Percentiles rank a stretch among this genome's conserved stretches.
phyloP scores from a whole-genome alignment of 2,113 vertebrate genomes.

The Thymallus thymallus region DNA sequence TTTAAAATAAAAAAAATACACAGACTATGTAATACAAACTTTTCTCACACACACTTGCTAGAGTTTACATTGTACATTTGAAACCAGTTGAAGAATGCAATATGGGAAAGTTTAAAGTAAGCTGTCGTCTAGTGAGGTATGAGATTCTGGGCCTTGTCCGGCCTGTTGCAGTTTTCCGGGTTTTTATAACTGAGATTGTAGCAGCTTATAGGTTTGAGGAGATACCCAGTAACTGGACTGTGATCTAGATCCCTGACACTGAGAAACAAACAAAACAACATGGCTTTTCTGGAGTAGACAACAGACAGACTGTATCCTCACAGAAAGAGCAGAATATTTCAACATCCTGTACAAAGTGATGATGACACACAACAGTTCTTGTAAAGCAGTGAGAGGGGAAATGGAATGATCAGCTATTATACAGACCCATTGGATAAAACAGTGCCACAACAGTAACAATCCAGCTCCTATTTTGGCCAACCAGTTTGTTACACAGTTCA shows the following conservation, averaged over 20 bases:
- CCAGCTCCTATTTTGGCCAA: constrained; percentile 47
- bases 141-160: constrained; percentile 60
- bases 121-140: constrained; percentile 75
- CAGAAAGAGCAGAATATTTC: constrained; percentile 37
- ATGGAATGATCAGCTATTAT: constrained; percentile 47
- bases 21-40: constrained; percentile 43
- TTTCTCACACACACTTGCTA: constrained; percentile 52
- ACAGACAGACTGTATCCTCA: constrained; percentile 38
- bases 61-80: constrained; percentile 58
- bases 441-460: constrained; percentile 57
- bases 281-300: constrained; percentile 44
- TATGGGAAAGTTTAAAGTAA: constrained; percentile 56
- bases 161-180: constrained; percentile 77
- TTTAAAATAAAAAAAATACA: constrained; percentile 30
- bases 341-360: constrained; percentile 43
- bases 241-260: constrained; percentile 75
- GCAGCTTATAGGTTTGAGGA: constrained; percentile 73
- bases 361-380: constrained; percentile 36
- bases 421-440: constrained; percentile 54
- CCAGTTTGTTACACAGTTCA: constrained; percentile 39
- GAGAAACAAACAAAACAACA: constrained; percentile 45
- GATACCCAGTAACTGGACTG: constrained; percentile 69
- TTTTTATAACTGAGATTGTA: constrained; percentile 74
- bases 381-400: constrained; percentile 38
- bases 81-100: constrained; percentile 69